These are phyloP conservation scores for Ceratina australensis DNA, from an alignment of 1,140 invertebrate species.

Conservation along the genomic window DNA sequence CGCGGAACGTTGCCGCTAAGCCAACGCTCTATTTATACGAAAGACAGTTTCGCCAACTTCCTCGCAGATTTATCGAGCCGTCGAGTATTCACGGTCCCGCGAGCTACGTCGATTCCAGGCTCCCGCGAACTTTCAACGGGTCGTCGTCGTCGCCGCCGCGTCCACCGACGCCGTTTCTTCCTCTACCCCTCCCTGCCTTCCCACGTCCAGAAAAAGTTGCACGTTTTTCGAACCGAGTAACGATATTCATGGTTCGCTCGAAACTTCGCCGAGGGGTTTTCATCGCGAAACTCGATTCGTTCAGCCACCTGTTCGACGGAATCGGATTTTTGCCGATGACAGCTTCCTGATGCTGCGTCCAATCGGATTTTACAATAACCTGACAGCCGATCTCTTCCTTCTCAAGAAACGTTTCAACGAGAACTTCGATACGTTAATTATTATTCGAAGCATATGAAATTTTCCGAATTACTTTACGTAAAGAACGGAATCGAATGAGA, in stretches of 20 bases:
- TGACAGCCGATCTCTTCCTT: too few species aligned
- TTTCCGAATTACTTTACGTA: too few species aligned
- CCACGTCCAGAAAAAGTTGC: not conserved
- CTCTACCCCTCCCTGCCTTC: too few species aligned
- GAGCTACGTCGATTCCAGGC: slow-evolving; percentile 19
- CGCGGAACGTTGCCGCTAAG: not conserved
- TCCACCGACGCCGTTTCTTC: not conserved
- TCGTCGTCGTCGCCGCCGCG: too few species aligned
- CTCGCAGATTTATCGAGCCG: slow-evolving; percentile 34
- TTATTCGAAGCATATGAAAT: too few species aligned
- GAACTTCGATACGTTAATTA: too few species aligned
- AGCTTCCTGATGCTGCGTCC: not conserved
- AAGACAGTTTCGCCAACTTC: slow-evolving; percentile 17
- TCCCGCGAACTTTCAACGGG: slow-evolving; percentile 16
- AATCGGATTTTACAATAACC: too few species aligned
- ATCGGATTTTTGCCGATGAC: not conserved
- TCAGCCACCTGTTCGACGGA: slow-evolving; percentile 6
- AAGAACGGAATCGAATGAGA: not conserved
- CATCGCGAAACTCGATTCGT: not conserved
- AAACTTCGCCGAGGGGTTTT: not conserved
- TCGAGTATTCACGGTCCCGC: slow-evolving; percentile 27
- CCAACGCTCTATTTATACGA: slow-evolving; percentile 33
- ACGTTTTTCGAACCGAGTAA: not conserved
- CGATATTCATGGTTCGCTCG: not conserved
- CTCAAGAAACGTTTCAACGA: too few species aligned